A percentile compares a stretch with the other conserved stretches of the same genome.
Evolutionary conservation across 2,113 vertebrate genomes (phyloP).

Genomic region (Lycaon pictus): DNA sequence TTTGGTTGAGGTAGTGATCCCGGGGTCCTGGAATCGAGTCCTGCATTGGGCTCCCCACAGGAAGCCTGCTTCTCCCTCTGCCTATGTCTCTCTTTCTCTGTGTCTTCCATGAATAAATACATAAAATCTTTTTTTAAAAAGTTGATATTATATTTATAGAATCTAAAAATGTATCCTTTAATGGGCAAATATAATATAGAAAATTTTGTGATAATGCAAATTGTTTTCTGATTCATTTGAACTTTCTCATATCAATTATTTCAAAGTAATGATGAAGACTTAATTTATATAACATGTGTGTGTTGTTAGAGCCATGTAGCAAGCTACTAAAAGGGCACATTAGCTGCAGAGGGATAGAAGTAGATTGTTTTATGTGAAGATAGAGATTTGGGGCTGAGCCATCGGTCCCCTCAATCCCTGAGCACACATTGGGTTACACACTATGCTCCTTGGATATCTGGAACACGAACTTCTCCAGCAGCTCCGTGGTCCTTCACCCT

Average conservation of each 20-base stretch:
- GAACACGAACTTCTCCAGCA: neutral
- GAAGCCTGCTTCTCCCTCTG: neutral
- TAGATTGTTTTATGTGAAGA: too few species aligned
- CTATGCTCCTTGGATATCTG: neutral
- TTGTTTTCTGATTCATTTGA: neutral
- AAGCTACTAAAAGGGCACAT: neutral
- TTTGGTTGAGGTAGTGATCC: neutral
- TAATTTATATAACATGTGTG: neutral
- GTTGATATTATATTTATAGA: neutral
- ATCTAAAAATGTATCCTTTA: neutral
- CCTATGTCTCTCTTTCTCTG: neutral
- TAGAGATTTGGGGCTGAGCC: neutral
- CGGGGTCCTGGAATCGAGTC: neutral
- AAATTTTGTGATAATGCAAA: neutral
- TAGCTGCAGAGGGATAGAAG: neutral
- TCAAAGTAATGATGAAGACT: neutral
- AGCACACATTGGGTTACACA: neutral
- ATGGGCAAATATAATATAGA: neutral
- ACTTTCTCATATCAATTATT: neutral
- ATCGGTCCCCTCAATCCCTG: neutral
- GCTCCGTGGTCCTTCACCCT: neutral
- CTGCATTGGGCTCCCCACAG: neutral
- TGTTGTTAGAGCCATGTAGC: neutral
- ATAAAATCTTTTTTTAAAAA: neutral
- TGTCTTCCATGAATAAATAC: neutral